Evolutionary conservation across 2,888 invertebrate genomes (phyloP).

Genomic region (Chrysolina haemoptera): DNA sequence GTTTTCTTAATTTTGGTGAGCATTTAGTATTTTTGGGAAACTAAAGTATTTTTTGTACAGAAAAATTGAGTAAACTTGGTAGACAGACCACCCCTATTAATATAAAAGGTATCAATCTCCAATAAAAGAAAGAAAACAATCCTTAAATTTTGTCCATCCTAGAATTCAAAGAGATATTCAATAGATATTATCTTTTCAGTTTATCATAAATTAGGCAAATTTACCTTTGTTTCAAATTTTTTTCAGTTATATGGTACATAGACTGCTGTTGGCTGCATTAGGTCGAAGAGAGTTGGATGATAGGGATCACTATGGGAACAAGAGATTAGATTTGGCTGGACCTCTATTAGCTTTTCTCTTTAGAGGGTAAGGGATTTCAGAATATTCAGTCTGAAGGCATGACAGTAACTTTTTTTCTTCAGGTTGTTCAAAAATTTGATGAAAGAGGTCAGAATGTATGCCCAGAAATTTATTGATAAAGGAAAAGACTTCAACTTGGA

Average conservation of each 20-base stretch:
- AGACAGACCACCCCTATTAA: no score
- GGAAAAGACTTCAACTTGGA: slow-evolving; percentile 99
- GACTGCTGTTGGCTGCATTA: slow-evolving; percentile 92
- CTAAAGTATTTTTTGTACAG: no score
- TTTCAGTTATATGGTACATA: slow-evolving; percentile 95
- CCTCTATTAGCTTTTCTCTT: slow-evolving; percentile 97
- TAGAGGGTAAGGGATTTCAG: slow-evolving; percentile 76
- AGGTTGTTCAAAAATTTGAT: slow-evolving; percentile 93
- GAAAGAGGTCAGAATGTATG: slow-evolving; percentile 98
- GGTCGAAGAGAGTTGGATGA: slow-evolving; percentile 98
- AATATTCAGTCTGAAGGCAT: neutral
- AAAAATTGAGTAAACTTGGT: no score
- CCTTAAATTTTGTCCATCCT: no score
- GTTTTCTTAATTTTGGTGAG: no score
- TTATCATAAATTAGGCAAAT: neutral
- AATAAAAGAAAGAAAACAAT: no score
- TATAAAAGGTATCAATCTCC: no score
- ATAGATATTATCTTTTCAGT: no score
- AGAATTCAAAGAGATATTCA: no score
- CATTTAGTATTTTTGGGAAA: no score
- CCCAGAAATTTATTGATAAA: slow-evolving; percentile 98
- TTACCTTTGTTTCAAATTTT: slow-evolving; percentile 54
- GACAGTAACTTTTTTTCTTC: slow-evolving; percentile 45
- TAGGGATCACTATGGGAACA: slow-evolving; percentile 99
- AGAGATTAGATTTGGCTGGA: slow-evolving; percentile 97